Base-by-base conservation (phyloP, 2,113 vertebrate genomes). In the Caranx ignobilis region DNA sequence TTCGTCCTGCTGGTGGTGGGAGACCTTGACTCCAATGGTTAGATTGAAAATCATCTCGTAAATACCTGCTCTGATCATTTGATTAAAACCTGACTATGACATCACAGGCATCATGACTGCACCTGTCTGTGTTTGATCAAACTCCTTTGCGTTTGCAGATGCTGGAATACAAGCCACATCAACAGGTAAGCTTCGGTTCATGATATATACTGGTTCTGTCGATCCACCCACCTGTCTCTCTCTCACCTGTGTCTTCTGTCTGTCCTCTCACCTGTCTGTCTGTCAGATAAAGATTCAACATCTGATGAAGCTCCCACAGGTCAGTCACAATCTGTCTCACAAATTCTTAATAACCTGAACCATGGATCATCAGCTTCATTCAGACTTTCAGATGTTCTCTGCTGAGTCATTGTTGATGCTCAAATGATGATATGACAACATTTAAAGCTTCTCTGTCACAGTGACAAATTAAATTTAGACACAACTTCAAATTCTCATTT, bases 231-330 rank as follows among this genome's bases (percentile, higher is more conserved):
- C n/a, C 31, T 84, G n/a, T 65, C 63, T 50, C 52, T 70, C 18
- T 61, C 34, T 52, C 39, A 48, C 6, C 18, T 62, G 19, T 69
- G 47, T 64, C 2, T 52, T 26, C 26, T 26, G 26, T 26, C 26
- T 26, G 26, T 26, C 26, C 15, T 60, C 12, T 70, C 43, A 31
- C 45, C 11, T 62, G 50, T 48, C 34, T 50, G 4, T 78, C 21
- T 71, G 3, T 77, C 77, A 95, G 94, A 92, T 84, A 94, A 92
- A 75, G 95, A 95, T 52, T 92, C 92, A 3, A 92, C 90, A 2
- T 95, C 95, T 61, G 92, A 94, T 75, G 95, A 95, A 86, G 91
- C 88, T 63, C 94, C 94, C 0, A 95, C 94, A 86, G 94, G 94
- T 95, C 80, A 89, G 82, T 62, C 12, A 78, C 19, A 50, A 56